Base-by-base conservation (phyloP, 2,888 invertebrate genomes). In the Chydorus sphaericus region DNA sequence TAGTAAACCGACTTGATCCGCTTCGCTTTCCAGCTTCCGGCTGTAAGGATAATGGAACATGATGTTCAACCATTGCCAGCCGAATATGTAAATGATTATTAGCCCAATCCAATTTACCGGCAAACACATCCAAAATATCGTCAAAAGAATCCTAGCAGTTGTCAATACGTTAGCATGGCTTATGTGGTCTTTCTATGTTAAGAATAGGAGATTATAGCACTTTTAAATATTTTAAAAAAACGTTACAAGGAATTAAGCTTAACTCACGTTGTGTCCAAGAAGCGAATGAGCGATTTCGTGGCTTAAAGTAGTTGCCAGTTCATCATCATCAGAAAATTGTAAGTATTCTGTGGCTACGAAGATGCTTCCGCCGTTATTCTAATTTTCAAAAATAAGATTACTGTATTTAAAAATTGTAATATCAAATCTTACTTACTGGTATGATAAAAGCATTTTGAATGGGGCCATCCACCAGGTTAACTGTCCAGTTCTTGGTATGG, bases 251-350 rank as follows among this genome's bases (percentile, higher is more conserved):
- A 63, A 56, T 4, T 18, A 30, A 14, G 33, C 11, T 39, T 18
- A 26, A 60, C 65, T 68, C 66, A 76, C 77, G 36, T 70, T 67
- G 66, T 79, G 78, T 39, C 67, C 68, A 26, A 78, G 66, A 1
- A 79, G 62, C 7, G 73, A 73, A 65, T 80, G 79, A 28, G 79
- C 71, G 68, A 80, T 75, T 67, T 80, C 79, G 65, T 80, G 80
- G 7, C 74, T 74, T 44, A 80, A 62, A 44, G 79, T 68, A 29
- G 74, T 66, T 36, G 72, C 77, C 30, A 80, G 66, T 62, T 79
- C 75, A 64, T 79, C 77, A 56, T 73, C 70, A 55, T 64, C 67
- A n/a, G n/a, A n/a, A n/a, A n/a, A n/a, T n/a, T n/a, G n/a, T n/a
- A n/a, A n/a, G n/a, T n/a, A n/a, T n/a, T n/a, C n/a, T 51, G 71